A percentile compares a stretch with the other conserved stretches of the same genome.
Conservation (phyloP, 2,888 invertebrate species). For the Tetragonisca angustula region DNA sequence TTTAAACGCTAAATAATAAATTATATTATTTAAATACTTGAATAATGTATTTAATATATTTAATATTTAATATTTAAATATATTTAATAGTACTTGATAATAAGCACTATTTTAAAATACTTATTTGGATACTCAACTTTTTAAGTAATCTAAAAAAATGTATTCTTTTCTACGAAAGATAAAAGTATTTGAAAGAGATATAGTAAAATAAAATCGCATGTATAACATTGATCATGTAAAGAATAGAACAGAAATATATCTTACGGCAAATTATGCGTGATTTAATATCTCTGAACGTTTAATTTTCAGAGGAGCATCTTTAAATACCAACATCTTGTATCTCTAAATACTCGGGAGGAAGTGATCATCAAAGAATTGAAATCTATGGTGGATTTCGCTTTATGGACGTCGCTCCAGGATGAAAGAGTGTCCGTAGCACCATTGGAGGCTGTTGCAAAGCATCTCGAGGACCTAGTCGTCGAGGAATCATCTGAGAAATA, state of each 20-base stretch:
- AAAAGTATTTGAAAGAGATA: too few species aligned
- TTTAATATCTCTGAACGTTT: constrained; percentile 5
- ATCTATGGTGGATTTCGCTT: constrained; percentile 91
- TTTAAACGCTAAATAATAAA: too few species aligned
- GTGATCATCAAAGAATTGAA: constrained; percentile 91
- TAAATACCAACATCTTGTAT: constrained; percentile 89
- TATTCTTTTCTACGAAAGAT: too few species aligned
- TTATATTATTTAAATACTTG: too few species aligned
- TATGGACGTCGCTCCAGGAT: constrained; percentile 91
- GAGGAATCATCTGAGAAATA: not conserved
- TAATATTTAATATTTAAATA: too few species aligned
- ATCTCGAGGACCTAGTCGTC: constrained; percentile 86
- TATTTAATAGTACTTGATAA: too few species aligned
- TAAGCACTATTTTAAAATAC: too few species aligned
- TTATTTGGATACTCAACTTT: not conserved
- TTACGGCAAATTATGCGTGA: not conserved
- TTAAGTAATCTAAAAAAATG: not conserved
- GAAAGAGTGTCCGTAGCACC: constrained; percentile 90
- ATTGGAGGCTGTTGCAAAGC: constrained; percentile 89
- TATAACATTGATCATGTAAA: not conserved
- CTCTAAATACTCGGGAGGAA: constrained; percentile 88
- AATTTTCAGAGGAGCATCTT: constrained; percentile 89
- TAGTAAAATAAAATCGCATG: not conserved
- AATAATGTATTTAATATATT: too few species aligned
- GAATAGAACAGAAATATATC: not conserved